phyloP scores from a whole-genome alignment of 2,888 invertebrate species.

The Thera obeliscata region DNA sequence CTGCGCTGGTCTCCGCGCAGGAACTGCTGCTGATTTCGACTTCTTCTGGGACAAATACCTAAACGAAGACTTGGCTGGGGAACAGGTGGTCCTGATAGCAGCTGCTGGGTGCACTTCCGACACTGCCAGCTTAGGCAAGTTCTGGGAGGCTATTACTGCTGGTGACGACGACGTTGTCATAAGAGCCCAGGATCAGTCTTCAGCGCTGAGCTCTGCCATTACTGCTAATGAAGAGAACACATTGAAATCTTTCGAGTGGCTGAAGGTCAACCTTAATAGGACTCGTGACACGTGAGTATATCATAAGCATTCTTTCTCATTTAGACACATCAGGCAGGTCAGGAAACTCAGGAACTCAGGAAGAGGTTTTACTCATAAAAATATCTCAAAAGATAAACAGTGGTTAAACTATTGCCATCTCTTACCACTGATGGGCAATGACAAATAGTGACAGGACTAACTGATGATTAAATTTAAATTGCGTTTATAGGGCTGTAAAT shows the following conservation, averaged over 20 bases:
- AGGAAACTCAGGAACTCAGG: too few relatives aligned
- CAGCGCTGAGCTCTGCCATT: constrained; percentile 78
- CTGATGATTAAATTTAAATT: too few relatives aligned
- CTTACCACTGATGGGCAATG: too few relatives aligned
- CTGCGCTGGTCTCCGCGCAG: constrained; percentile 88
- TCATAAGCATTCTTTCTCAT: background rate
- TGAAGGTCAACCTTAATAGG: constrained; percentile 61
- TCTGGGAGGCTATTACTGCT: constrained; percentile 60
- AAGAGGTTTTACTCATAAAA: too few relatives aligned
- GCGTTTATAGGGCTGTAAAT: too few relatives aligned
- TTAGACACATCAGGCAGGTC: too few relatives aligned
- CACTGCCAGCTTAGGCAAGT: constrained; percentile 58
- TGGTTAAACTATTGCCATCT: too few relatives aligned
- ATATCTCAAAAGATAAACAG: too few relatives aligned
- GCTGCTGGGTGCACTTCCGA: constrained; percentile 88
- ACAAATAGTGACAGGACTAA: too few relatives aligned
- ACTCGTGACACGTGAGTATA: constrained; percentile 53
- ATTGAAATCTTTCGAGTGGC: constrained; percentile 81
- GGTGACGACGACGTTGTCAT: constrained; percentile 49
- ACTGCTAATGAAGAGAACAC: constrained; percentile 83
- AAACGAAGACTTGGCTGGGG: constrained; percentile 85
- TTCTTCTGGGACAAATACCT: constrained; percentile 86
- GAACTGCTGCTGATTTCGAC: constrained; percentile 86
- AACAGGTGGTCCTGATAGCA: constrained; percentile 86
- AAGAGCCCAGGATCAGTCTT: constrained; percentile 72